Conservation (phyloP, 2,888 invertebrate species). For the Mellilla xanthometata region DNA sequence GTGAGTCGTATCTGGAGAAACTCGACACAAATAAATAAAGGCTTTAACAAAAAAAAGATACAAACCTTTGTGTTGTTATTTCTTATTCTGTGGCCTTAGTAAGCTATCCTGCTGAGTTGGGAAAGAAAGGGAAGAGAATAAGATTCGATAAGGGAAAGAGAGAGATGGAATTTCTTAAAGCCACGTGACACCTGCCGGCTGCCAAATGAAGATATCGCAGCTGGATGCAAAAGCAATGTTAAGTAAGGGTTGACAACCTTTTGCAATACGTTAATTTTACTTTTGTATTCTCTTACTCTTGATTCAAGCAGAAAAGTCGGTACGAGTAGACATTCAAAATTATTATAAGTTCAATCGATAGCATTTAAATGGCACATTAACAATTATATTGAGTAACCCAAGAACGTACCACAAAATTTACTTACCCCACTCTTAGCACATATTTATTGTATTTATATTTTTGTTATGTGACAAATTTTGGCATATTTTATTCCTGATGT, state of each 20-base stretch:
- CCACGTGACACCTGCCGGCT: slow-evolving; percentile 81
- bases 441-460: too few relatives aligned
- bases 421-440: too few relatives aligned
- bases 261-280: slow-evolving; percentile 7
- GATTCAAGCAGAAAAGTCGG: too few relatives aligned
- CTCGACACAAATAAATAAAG: slow-evolving; percentile 73
- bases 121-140: slow-evolving; percentile 59
- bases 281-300: slow-evolving; percentile 1
- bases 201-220: slow-evolving; percentile 82
- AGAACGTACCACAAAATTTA: too few relatives aligned
- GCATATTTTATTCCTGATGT: too few relatives aligned
- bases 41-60: slow-evolving; percentile 57
- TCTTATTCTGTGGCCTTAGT: slow-evolving; percentile 35
- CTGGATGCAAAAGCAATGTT: slow-evolving; percentile 70
- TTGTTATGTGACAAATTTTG: neutral
- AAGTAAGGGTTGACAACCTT: slow-evolving; percentile 53
- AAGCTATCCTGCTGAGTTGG: slow-evolving; percentile 64
- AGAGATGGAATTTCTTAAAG: slow-evolving; percentile 41
- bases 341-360: too few relatives aligned
- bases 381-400: too few relatives aligned
- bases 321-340: too few relatives aligned
- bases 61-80: slow-evolving; percentile 24
- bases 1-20: slow-evolving; percentile 56
- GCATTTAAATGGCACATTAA: too few relatives aligned
- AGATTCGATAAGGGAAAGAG: slow-evolving; percentile 34